Evolutionary conservation across 1,140 invertebrate species (phyloP).

Genomic region (Aphelinus atriplicis): DNA sequence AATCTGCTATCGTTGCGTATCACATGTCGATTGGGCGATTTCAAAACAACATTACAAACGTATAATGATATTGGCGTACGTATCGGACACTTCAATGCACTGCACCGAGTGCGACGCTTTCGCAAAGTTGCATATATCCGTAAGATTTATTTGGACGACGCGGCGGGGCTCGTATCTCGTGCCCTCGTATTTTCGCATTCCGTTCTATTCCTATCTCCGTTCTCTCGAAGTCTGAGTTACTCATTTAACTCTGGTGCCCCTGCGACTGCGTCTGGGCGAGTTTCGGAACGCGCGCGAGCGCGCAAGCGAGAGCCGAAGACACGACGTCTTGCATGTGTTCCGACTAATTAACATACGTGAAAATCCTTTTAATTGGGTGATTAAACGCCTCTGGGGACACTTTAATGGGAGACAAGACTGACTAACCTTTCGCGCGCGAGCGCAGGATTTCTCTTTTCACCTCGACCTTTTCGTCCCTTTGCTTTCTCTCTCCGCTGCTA

Average conservation of each 20-base stretch:
- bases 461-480: constrained; percentile 38
- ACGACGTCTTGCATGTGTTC: constrained; percentile 57
- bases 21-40: too few species aligned
- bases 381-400: constrained; percentile 52
- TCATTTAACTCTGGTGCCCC: background rate
- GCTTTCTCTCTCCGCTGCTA: constrained; percentile 34
- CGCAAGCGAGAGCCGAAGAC: constrained; percentile 37
- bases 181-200: background rate
- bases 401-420: constrained; percentile 37
- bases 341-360: constrained; percentile 63
- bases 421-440: constrained; percentile 41
- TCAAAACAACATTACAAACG: too few species aligned
- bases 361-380: constrained; percentile 60
- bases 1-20: too few species aligned
- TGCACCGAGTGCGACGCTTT: too few species aligned
- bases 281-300: background rate
- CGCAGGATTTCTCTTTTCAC: constrained; percentile 41
- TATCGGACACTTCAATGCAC: too few species aligned
- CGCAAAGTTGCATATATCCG: background rate
- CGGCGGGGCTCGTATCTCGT: background rate
- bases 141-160: background rate
- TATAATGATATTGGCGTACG: too few species aligned
- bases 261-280: background rate
- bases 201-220: background rate
- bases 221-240: background rate